Evolutionary conservation across 2,113 vertebrate species (phyloP).

Genomic region (Tetrax tetrax): DNA sequence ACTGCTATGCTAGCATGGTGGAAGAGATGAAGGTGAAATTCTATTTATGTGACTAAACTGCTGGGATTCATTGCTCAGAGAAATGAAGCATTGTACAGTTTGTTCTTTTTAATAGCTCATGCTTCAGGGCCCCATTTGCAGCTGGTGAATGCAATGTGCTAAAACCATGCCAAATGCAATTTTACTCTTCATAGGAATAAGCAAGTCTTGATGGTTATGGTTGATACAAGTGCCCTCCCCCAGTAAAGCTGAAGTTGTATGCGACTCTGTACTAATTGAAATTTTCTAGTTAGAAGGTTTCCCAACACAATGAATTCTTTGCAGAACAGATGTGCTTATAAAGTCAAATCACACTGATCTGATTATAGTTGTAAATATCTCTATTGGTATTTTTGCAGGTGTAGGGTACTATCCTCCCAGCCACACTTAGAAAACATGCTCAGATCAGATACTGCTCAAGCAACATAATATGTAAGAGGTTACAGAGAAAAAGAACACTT

Average conservation of each 20-base stretch:
- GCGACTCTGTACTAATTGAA: neutral
- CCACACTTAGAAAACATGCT: neutral
- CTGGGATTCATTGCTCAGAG: conserved; percentile 45
- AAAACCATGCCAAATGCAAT: conserved; percentile 55
- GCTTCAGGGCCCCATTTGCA: conserved; percentile 58
- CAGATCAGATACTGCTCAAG: neutral
- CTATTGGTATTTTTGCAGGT: neutral
- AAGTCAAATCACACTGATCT: neutral
- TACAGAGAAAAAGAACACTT: neutral
- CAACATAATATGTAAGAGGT: neutral
- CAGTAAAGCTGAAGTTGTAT: conserved; percentile 4
- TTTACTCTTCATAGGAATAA: conserved; percentile 46
- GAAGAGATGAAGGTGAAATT: conserved; percentile 49
- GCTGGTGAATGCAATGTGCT: conserved; percentile 44
- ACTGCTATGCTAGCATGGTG: neutral
- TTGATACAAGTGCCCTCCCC: conserved; percentile 7
- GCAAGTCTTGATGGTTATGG: conserved; percentile 34
- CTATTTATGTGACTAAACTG: conserved; percentile 54
- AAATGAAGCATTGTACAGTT: conserved; percentile 55
- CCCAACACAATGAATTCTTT: neutral
- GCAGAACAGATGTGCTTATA: neutral
- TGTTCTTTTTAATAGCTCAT: conserved; percentile 61
- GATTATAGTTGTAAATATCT: neutral
- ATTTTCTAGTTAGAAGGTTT: conserved; percentile 11
- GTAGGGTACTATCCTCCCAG: neutral